Percentiles rank a stretch among this genome's conserved stretches.
Conservation (phyloP, 2,888 invertebrate genomes). For the Timandra comae region DNA sequence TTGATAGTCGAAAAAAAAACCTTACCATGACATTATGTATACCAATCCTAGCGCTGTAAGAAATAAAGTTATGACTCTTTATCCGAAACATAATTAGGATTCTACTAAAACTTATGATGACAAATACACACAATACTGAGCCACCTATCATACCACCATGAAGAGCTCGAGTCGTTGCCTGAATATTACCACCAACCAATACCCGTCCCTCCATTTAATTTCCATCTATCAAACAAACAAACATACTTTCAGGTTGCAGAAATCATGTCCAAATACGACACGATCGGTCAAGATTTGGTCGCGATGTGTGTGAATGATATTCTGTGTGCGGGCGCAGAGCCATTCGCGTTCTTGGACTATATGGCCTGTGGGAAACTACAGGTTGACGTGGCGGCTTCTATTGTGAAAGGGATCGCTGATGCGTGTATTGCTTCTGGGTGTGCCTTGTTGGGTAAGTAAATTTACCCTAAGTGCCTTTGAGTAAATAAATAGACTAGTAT, state of each 20-base stretch:
- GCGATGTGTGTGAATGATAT: slow-evolving; percentile 99
- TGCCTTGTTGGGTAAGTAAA: slow-evolving; percentile 88
- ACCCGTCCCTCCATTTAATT: too few species aligned
- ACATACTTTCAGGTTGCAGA: slow-evolving; percentile 90
- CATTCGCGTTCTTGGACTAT: slow-evolving; percentile 97
- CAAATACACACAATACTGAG: neutral
- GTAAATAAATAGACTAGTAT: too few species aligned
- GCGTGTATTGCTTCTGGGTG: slow-evolving; percentile 93
- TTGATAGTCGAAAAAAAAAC: too few species aligned
- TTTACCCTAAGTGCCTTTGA: too few species aligned
- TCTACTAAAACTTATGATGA: too few species aligned
- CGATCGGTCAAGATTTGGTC: slow-evolving; percentile 95
- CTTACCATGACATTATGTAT: too few species aligned
- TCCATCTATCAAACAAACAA: too few species aligned
- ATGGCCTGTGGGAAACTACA: slow-evolving; percentile 94
- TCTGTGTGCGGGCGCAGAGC: slow-evolving; percentile 95
- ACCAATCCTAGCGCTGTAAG: too few species aligned
- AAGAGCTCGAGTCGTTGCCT: neutral
- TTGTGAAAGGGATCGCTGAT: slow-evolving; percentile 90
- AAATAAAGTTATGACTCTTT: neutral
- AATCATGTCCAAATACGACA: slow-evolving; percentile 84
- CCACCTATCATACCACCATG: neutral
- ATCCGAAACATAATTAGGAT: too few species aligned
- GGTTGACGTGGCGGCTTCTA: slow-evolving; percentile 83
- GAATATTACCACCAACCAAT: neutral